Percentiles rank a stretch among this genome's conserved stretches.
Evolutionary conservation across 1,140 invertebrate genomes (phyloP).

Genomic region (Drepana arcuata): DNA sequence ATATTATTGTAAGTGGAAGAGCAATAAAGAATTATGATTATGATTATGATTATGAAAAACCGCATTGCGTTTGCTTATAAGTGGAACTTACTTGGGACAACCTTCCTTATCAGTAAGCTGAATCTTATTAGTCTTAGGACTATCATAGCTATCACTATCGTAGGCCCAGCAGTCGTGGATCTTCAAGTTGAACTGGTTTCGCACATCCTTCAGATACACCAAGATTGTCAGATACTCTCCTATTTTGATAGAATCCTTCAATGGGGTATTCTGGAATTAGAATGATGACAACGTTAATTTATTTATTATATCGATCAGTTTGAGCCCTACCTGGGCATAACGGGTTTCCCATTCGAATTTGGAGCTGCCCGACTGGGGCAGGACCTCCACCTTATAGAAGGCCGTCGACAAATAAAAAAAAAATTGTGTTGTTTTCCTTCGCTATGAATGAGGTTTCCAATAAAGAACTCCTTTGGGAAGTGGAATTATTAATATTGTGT

Average conservation of each 20-base stretch:
- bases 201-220: slow-evolving; percentile 78
- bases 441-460: background rate
- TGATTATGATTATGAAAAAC: no score
- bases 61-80: no score
- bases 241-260: slow-evolving; percentile 78
- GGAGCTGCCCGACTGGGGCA: no score
- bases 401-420: no score
- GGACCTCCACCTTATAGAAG: no score
- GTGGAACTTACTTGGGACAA: slow-evolving; percentile 75
- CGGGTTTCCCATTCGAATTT: no score
- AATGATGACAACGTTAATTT: no score
- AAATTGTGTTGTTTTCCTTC: background rate
- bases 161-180: slow-evolving; percentile 84
- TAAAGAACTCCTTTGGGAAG: background rate
- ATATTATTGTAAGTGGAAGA: no score
- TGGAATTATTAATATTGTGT: no score
- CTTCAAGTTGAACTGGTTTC: slow-evolving; percentile 77
- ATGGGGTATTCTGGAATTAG: slow-evolving; percentile 72
- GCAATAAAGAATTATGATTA: no score
- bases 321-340: no score
- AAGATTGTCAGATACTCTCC: slow-evolving; percentile 80
- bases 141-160: slow-evolving; percentile 77
- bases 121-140: slow-evolving; percentile 73
- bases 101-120: slow-evolving; percentile 78
- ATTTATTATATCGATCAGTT: no score